Evolutionary conservation across 1,140 invertebrate genomes (phyloP), one percentile per base, ranked within the genome.

Genomic region (Brachionus koreanus): DNA sequence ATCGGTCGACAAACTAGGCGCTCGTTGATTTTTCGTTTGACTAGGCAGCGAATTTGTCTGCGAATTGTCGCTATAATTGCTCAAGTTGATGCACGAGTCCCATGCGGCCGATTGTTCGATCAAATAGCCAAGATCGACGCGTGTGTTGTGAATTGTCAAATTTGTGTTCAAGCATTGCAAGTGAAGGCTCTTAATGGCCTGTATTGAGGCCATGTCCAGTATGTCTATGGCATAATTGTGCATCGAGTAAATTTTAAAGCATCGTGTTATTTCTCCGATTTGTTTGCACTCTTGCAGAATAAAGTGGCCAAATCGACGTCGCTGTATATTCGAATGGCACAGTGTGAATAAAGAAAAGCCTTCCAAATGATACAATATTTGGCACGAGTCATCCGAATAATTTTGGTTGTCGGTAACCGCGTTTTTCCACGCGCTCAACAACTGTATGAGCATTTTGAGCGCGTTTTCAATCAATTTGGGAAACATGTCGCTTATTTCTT

Each of bases 121-220:
- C 69, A 98, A 91, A 95, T 96, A 98, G 83, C 95, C 93, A 52
- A 98, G 90, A 90, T 98, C 97, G 19, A 95, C 91, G 84, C 91
- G 92, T 13, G 23, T 57, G 13, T 79, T 79, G 2, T 33, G 19
- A 9, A 42, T 57, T 9, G n/a, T 79, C 39, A 79, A 43, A 42
- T 43, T 79, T 12, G 46, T 61, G 33, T 79, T 79, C 19, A 79
- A 61, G 43, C 76, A 79, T 13, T 79, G 76, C 25, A 79, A 37
- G 49, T 79, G 76, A 23, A 79, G 33, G 12, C 9, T 23, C 25
- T 61, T 37, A 12, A 79, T 79, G 7, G 19, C 19, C 6, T 61
- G 46, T 19, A 61, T 43, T 2, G 46, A 35, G 0, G 76, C 76
- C 76, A 65, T 5, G 33, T 79, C 61, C 23, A 79, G 23, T 19